These are phyloP conservation scores for Pardosa pseudoannulata DNA, from an alignment of 2,888 invertebrate genomes.

Conservation along the genomic window DNA sequence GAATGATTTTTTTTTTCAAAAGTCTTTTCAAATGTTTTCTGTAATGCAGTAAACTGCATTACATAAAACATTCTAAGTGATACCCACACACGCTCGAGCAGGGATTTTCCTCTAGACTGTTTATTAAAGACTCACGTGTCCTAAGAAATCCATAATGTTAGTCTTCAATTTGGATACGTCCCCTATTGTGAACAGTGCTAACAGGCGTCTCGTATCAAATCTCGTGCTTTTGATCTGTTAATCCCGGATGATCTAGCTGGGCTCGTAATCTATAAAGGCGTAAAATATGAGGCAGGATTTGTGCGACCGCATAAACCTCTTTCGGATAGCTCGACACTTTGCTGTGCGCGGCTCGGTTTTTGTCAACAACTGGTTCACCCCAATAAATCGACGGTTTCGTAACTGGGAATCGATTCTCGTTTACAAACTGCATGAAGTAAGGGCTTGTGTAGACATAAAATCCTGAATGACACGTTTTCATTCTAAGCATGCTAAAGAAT, in stretches of 20 bases:
- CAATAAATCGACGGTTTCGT: not conserved
- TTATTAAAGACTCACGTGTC: too few species aligned
- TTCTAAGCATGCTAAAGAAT: too few species aligned
- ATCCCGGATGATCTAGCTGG: conserved; percentile 61
- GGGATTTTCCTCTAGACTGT: too few species aligned
- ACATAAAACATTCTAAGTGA: too few species aligned
- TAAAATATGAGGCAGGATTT: conserved; percentile 50
- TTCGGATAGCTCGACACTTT: conserved; percentile 11
- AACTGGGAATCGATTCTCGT: not conserved
- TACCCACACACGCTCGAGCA: too few species aligned
- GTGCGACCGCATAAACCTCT: conserved; percentile 43
- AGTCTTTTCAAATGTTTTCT: too few species aligned
- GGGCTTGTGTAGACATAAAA: not conserved
- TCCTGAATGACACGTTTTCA: not conserved
- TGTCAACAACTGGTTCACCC: not conserved
- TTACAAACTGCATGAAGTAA: not conserved
- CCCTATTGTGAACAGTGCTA: conserved; percentile 27
- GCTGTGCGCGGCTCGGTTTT: not conserved
- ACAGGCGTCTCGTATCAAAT: conserved; percentile 53
- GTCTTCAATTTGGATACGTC: conserved; percentile 32
- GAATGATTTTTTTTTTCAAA: too few species aligned
- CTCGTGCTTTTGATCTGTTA: conserved; percentile 64
- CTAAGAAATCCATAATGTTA: too few species aligned
- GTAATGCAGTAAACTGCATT: too few species aligned
- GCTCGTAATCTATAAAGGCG: conserved; percentile 62